Evolutionary conservation across 2,113 vertebrate genomes (phyloP).

Genomic region (Bubalus kerabau): DNA sequence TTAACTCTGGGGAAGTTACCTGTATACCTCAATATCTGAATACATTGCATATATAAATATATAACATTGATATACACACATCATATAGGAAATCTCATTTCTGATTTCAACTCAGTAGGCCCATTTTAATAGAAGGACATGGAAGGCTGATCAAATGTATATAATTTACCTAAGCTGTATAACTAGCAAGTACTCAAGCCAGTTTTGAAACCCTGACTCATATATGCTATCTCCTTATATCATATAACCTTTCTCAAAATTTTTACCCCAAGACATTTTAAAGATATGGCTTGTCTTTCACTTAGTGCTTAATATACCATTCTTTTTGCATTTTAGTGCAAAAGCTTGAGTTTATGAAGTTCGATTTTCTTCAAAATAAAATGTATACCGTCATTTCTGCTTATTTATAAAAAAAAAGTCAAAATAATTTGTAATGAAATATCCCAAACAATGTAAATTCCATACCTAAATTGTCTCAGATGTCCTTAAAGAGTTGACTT

Average conservation of each 20-base stretch:
- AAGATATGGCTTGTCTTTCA: not conserved
- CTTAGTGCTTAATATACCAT: not conserved
- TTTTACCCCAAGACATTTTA: not conserved
- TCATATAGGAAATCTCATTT: not conserved
- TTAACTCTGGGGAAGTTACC: not conserved
- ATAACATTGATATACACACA: not conserved
- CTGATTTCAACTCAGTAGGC: not conserved
- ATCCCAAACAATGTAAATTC: not conserved
- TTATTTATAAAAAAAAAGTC: not conserved
- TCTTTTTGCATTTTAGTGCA: not conserved
- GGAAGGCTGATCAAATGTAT: not conserved
- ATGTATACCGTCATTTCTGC: not conserved
- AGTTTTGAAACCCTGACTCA: not conserved
- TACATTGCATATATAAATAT: not conserved
- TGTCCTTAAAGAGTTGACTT: not conserved
- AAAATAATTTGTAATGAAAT: constrained; percentile 10
- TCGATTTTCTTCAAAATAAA: not conserved
- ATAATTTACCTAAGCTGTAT: not conserved
- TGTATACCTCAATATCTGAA: not conserved
- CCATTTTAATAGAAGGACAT: not conserved
- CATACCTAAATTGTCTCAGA: not conserved
- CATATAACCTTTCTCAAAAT: not conserved
- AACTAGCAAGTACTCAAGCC: not conserved
- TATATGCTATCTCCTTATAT: not conserved
- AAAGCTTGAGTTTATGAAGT: not conserved